phyloP scores from a whole-genome alignment of 2,113 vertebrate genomes.

The Leptobrachium ailaonicum region DNA sequence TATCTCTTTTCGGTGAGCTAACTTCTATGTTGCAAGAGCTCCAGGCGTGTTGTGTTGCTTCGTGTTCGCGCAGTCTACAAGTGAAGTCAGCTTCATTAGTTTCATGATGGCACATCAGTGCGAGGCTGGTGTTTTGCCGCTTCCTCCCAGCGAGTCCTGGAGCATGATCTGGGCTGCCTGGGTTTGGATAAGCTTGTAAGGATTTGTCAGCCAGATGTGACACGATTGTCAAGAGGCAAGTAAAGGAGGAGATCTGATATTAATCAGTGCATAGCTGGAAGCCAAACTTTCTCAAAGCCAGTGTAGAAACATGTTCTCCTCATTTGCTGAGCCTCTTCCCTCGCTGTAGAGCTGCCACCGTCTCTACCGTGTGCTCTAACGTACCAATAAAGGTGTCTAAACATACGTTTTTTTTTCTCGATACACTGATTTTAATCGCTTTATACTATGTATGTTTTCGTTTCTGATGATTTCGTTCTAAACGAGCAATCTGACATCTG shows the following conservation, averaged over 20 bases:
- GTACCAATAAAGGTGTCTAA: too few relatives aligned
- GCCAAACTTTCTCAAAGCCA: constrained; percentile 84
- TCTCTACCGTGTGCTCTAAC: constrained; percentile 65
- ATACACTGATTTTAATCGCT: too few relatives aligned
- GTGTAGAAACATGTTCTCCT: constrained; percentile 88
- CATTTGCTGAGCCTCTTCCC: constrained; percentile 74
- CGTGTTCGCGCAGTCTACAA: constrained; percentile 66
- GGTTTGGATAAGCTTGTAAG: constrained; percentile 78
- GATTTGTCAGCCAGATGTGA: constrained; percentile 94
- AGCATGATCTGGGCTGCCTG: constrained; percentile 71
- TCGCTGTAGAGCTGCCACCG: constrained; percentile 72
- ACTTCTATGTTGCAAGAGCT: constrained; percentile 63
- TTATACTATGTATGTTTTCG: too few relatives aligned
- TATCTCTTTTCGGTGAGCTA: constrained; percentile 61
- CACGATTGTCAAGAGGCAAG: constrained; percentile 81
- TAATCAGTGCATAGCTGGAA: constrained; percentile 87
- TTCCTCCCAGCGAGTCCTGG: constrained; percentile 73
- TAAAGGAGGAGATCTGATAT: constrained; percentile 84
- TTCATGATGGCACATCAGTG: constrained; percentile 76
- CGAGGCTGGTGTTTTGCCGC: constrained; percentile 68
- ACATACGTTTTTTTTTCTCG: too few relatives aligned
- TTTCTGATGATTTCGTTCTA: too few relatives aligned
- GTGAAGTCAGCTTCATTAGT: constrained; percentile 80
- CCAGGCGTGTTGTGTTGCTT: constrained; percentile 67
- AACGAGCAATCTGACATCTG: too few relatives aligned